Evolutionary conservation across 2,113 vertebrate genomes (phyloP).

Genomic region (Rattus norvegicus): GRCr8 NC_086035.1:3893001-3893500

Average conservation of each 20-base stretch:
- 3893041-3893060: neutral
- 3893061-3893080: neutral
- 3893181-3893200: neutral
- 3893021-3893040: neutral
- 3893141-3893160: neutral
- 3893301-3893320: neutral
- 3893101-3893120: neutral
- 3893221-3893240: neutral
- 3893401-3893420: neutral
- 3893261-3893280: neutral
- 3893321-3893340: neutral
- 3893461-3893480: neutral
- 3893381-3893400: neutral
- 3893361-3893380: neutral
- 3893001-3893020: neutral
- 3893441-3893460: neutral
- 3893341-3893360: neutral
- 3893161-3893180: neutral
- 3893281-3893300: neutral
- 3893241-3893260: neutral
- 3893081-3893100: neutral
- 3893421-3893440: neutral
- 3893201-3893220: neutral
- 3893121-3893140: neutral
- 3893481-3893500: neutral